Evolutionary conservation across 2,888 invertebrate genomes (phyloP).

Genomic region (Kryphioiulus occultus): DNA sequence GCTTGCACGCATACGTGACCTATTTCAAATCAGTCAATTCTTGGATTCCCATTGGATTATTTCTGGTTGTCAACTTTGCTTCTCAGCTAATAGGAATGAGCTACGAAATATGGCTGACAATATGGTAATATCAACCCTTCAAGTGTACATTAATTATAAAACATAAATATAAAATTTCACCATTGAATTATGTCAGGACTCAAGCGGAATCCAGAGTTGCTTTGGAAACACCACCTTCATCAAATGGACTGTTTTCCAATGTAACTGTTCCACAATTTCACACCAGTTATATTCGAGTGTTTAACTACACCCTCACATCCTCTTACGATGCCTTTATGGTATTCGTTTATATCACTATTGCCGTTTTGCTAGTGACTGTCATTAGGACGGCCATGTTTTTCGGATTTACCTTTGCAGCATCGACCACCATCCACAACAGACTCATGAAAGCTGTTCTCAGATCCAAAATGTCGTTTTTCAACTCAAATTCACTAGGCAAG

Average conservation of each 20-base stretch:
- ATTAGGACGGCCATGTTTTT: conserved; percentile 76
- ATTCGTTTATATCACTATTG: not conserved
- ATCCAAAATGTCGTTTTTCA: conserved; percentile 86
- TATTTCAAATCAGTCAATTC: no score
- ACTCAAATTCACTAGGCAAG: conserved; percentile 83
- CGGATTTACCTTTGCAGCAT: conserved; percentile 79
- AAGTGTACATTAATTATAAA: no score
- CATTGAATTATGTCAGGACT: not conserved
- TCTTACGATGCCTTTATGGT: conserved; percentile 53
- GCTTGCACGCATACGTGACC: no score
- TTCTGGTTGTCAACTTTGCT: no score
- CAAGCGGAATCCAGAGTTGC: not conserved
- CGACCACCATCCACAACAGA: conserved; percentile 78
- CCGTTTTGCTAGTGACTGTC: conserved; percentile 57
- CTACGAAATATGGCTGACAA: no score
- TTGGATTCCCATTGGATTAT: no score
- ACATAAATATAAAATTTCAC: no score
- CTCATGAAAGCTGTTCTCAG: conserved; percentile 85
- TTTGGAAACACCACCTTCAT: not conserved
- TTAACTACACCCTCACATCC: conserved; percentile 52
- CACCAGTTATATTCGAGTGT: not conserved
- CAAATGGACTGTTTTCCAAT: not conserved
- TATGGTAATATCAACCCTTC: no score
- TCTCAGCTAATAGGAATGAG: no score
- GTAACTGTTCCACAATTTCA: not conserved